Evolutionary conservation across 2,797 vertebrate species (phyloP).

Genomic region (Varecia variegata): DNA sequence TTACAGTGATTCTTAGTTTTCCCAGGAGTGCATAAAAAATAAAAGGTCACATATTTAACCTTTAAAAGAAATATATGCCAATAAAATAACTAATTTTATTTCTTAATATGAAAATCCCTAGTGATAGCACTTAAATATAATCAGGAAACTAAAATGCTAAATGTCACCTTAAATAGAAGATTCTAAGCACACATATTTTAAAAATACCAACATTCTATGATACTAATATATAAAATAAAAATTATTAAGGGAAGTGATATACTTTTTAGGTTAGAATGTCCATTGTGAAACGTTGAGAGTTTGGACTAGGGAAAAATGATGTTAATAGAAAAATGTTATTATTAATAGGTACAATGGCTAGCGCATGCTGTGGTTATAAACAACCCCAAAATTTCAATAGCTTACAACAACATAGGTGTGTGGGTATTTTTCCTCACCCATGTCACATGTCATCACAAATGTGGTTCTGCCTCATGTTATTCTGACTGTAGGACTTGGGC

Average conservation of each 20-base stretch:
- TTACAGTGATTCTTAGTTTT: neutral
- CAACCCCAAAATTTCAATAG: neutral
- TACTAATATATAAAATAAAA: neutral
- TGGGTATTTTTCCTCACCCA: neutral
- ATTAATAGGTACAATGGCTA: neutral
- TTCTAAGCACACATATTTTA: neutral
- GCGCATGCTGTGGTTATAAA: neutral
- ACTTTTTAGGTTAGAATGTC: neutral
- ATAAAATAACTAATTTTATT: constrained; percentile 18
- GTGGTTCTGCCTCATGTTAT: neutral
- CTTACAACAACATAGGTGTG: neutral
- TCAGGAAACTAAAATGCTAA: constrained; percentile 14
- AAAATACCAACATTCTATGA: neutral
- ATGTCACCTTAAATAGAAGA: neutral
- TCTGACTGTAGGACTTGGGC: neutral
- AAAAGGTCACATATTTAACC: neutral
- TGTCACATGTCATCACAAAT: neutral
- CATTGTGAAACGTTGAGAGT: neutral
- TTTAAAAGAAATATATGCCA: neutral
- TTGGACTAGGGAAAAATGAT: neutral
- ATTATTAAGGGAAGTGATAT: neutral
- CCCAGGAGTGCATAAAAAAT: neutral
- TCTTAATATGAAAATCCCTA: neutral
- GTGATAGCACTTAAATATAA: neutral
- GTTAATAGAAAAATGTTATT: neutral